A percentile compares a stretch with the other conserved stretches of the same genome.
These are phyloP conservation scores for Patella pellucida DNA, from an alignment of 2,888 invertebrate genomes.

Conservation along the genomic window DNA sequence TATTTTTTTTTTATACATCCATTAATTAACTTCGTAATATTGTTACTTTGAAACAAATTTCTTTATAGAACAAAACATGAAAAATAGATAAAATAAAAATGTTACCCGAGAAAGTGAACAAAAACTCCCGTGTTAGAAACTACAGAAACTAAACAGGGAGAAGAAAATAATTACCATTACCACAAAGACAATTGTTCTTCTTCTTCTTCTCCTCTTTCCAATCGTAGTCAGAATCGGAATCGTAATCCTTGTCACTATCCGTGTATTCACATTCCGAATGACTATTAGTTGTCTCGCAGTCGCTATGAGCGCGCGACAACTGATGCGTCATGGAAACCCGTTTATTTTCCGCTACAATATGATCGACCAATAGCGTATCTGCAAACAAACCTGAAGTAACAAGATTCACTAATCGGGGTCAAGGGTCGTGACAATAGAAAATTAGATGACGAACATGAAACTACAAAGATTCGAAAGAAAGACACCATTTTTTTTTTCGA, in stretches of 20 bases:
- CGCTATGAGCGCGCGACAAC: constrained; percentile 46
- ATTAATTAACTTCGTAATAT: too few species aligned
- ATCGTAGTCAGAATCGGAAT: constrained; percentile 34
- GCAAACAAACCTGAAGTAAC: constrained; percentile 41
- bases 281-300: constrained; percentile 39
- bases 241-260: constrained; percentile 37
- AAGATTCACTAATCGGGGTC: not conserved
- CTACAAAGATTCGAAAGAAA: too few species aligned
- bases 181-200: not conserved
- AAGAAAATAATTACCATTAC: constrained; percentile 11
- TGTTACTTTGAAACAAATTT: too few species aligned
- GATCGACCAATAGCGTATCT: constrained; percentile 45
- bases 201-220: constrained; percentile 41
- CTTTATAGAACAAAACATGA: too few species aligned
- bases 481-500: too few species aligned
- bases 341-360: constrained; percentile 49
- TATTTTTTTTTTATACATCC: too few species aligned
- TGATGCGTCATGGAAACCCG: constrained; percentile 27
- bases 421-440: too few species aligned
- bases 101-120: not conserved
- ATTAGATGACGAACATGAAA: too few species aligned
- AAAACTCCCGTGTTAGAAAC: not conserved
- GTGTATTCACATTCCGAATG: constrained; percentile 46
- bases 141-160: not conserved
- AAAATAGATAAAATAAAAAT: too few species aligned